These are phyloP conservation scores for Sus cebifrons DNA, from an alignment of 2,797 vertebrate genomes.

Conservation along the genomic window DNA sequence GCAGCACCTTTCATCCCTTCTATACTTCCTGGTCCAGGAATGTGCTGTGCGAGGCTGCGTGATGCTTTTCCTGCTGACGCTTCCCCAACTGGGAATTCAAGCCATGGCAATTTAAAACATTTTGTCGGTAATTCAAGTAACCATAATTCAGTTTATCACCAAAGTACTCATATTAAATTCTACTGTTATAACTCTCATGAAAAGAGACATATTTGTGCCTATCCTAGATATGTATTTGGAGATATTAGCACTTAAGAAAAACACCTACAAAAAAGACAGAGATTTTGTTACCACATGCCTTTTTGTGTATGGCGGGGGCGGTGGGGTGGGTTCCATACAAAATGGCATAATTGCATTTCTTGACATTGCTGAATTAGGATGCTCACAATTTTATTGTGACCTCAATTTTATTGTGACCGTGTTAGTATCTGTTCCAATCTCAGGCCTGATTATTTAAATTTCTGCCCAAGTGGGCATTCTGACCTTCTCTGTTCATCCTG, in stretches of 20 bases:
- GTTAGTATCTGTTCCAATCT: background rate
- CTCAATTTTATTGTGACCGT: background rate
- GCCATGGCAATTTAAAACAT: conserved; percentile 22
- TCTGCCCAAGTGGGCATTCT: conserved; percentile 31
- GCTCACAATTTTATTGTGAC: background rate
- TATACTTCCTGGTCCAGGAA: conserved; percentile 95
- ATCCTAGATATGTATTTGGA: conserved; percentile 20
- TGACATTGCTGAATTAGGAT: conserved; percentile 19
- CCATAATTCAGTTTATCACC: background rate
- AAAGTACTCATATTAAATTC: background rate
- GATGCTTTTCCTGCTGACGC: conserved; percentile 97
- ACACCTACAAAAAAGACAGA: background rate
- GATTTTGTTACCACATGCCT: background rate
- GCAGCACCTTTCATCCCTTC: conserved; percentile 97
- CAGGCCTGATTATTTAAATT: conserved; percentile 49
- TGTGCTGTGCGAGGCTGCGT: conserved; percentile 97
- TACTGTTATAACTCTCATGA: conserved; percentile 32
- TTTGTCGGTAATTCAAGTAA: conserved; percentile 49
- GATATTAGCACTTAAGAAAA: conserved; percentile 55
- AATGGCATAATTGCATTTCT: background rate
- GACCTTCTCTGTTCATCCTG: conserved; percentile 2
- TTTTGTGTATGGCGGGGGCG: background rate
- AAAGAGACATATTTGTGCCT: background rate
- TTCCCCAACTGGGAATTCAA: conserved; percentile 94
- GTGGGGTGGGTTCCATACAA: background rate